Evolutionary conservation across 2,797 vertebrate genomes (phyloP), one percentile per base, ranked within the genome.

Genomic region (Tympanoctomys barrerae): DNA sequence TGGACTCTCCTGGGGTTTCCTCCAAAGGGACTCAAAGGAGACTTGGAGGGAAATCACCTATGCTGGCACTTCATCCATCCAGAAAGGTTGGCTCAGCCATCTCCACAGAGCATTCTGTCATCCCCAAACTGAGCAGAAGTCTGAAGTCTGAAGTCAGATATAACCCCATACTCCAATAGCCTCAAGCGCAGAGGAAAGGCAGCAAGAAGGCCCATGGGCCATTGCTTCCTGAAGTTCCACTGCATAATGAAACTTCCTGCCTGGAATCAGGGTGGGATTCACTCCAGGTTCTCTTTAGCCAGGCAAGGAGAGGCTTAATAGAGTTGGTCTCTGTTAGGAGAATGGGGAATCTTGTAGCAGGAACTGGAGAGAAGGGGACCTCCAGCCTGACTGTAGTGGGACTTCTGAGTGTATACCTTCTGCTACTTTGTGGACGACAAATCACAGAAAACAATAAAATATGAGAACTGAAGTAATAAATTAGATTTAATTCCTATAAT

Each of bases 401-500:
- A 8, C 2, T 71, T 7, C 70, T 3, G 18, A 16, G 28, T 12
- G 36, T 46, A 36, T 0, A 24, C 3, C 26, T 71, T 64, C 84
- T 89, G 28, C 89, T 84, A 52, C 33, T 26, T 39, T 68, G 24
- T 81, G 86, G 81, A 68, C 73, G 78, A 90, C 16, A 84, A 49
- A 86, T 82, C 39, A 39, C 46, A 42, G 46, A 73, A 81, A 19
- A 26, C 4, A n/a, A 61, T 87, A 33, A 28, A 24, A 2, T 18
- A 52, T 11, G 64, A 33, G 46, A 86, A 87, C 13, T 33, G 78
- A 31, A 66, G 13, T 42, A 86, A 68, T 49, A 87, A 62, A 59
- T 24, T 86, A 79, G 57, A 26, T 86, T 96, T 83, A 79, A 91
- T 77, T 86, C 52, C 46, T 71, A 36, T 66, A 87, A 24, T 79